phyloP scores from a whole-genome alignment of 37 sponge, comb jelly and placozoan species.

The Mnemiopsis leidyi region DNA sequence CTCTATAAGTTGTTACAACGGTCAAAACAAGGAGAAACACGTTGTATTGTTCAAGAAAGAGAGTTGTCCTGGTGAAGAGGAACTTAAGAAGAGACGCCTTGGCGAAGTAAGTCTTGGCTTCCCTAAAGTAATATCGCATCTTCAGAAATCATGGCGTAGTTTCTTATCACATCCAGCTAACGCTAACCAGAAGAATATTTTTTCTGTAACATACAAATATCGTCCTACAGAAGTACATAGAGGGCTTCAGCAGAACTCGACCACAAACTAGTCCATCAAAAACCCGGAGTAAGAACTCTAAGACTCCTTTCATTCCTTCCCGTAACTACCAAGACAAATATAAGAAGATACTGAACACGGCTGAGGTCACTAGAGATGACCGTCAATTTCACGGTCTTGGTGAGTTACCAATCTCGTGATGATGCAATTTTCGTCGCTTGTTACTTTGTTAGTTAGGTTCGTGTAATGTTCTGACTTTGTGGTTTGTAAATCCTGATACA shows the following conservation, averaged over 20 bases:
- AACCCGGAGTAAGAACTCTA: not conserved
- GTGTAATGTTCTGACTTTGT: too few relatives aligned
- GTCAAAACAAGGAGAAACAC: slow-evolving; percentile 24
- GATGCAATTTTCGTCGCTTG: too few relatives aligned
- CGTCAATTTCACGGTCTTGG: slow-evolving; percentile 42
- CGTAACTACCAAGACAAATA: slow-evolving; percentile 54
- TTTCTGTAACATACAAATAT: too few relatives aligned
- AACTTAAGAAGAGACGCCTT: slow-evolving; percentile 16
- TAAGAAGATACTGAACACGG: slow-evolving; percentile 40
- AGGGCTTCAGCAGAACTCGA: not conserved
- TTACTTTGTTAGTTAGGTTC: too few relatives aligned
- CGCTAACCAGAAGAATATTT: too few relatives aligned
- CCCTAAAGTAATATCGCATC: too few relatives aligned
- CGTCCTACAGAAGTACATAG: not conserved
- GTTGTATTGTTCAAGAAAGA: slow-evolving; percentile 49
- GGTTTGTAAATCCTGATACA: too few relatives aligned
- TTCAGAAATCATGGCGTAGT: too few relatives aligned
- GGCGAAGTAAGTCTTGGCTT: slow-evolving; percentile 54
- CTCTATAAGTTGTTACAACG: slow-evolving; percentile 63
- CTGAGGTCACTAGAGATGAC: not conserved
- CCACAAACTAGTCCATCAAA: not conserved
- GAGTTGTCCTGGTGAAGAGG: slow-evolving; percentile 28
- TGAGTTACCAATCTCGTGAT: slow-evolving; percentile 8
- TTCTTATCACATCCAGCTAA: too few relatives aligned
- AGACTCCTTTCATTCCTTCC: not conserved